These are phyloP conservation scores for Subacronicta megacephala DNA, from an alignment of 2,888 invertebrate genomes.

Conservation along the genomic window DNA sequence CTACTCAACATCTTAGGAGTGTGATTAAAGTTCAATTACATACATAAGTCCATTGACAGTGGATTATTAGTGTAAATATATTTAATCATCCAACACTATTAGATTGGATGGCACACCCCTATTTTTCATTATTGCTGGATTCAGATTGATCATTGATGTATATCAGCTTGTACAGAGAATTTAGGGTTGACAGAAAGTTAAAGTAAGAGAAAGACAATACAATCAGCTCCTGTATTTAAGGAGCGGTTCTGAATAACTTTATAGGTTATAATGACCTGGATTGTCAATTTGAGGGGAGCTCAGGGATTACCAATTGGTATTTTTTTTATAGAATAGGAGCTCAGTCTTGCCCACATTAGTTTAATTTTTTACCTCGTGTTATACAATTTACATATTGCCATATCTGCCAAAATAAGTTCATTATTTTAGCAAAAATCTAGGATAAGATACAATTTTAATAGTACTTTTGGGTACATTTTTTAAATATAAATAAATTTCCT, in stretches of 20 bases:
- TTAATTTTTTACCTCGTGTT: slow-evolving; percentile 8
- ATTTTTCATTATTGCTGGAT: background rate
- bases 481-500: slow-evolving; percentile 7
- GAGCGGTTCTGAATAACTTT: no score
- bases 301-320: slow-evolving; percentile 35
- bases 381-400: slow-evolving; percentile 21
- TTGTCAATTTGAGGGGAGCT: slow-evolving; percentile 13
- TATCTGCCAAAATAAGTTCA: slow-evolving; percentile 42
- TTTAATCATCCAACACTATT: no score
- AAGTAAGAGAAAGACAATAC: no score
- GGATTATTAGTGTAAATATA: no score
- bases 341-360: background rate
- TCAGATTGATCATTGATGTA: no score
- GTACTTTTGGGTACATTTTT: slow-evolving; percentile 32
- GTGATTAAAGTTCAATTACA: background rate
- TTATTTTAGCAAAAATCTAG: slow-evolving; percentile 22
- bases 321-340: slow-evolving; percentile 14
- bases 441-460: slow-evolving; percentile 17
- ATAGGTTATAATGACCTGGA: slow-evolving; percentile 41
- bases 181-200: no score
- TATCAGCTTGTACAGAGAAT: no score
- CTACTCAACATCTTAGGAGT: slow-evolving; percentile 3
- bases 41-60: no score
- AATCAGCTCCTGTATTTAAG: no score
- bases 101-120: background rate